These are phyloP conservation scores for Gymnoscopelus microlampas DNA, from an alignment of 2,797 vertebrate species.

Conservation along the genomic window DNA sequence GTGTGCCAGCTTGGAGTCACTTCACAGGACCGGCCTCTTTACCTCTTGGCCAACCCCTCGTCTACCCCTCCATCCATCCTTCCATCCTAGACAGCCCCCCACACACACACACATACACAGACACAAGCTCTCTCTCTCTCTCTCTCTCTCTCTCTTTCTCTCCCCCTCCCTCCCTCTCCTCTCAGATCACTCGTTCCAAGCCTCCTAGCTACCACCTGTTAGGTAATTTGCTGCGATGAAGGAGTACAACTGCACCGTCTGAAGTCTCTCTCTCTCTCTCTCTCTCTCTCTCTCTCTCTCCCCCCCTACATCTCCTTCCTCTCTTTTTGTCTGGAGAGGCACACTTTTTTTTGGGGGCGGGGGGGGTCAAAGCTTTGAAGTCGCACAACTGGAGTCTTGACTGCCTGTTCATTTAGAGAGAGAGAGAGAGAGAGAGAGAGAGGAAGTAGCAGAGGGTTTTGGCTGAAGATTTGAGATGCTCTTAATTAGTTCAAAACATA, in stretches of 20 bases:
- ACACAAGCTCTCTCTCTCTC: neutral
- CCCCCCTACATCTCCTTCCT: constrained; percentile 6
- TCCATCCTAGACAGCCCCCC: neutral
- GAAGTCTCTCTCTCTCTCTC: constrained; percentile 64
- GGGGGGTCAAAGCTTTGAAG: too few species aligned
- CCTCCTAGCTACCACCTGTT: constrained; percentile 87
- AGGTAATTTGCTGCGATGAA: constrained; percentile 77
- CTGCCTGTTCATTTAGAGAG: too few species aligned
- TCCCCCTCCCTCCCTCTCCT: constrained; percentile 5
- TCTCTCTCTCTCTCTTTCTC: neutral
- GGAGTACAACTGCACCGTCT: constrained; percentile 79
- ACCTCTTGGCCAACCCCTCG: constrained; percentile 80
- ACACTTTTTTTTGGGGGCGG: too few species aligned
- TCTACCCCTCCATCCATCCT: too few species aligned
- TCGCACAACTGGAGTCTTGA: too few species aligned
- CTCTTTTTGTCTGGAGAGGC: neutral
- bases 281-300: constrained; percentile 22
- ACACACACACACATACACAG: neutral
- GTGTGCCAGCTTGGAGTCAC: constrained; percentile 85
- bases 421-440: neutral
- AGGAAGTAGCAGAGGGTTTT: neutral
- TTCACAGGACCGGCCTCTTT: constrained; percentile 82
- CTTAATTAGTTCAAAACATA: too few species aligned
- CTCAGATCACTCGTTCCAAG: constrained; percentile 83
- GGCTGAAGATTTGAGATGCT: neutral